Percentiles rank a stretch among this genome's conserved stretches.
Evolutionary conservation across 2,888 invertebrate genomes (phyloP).

Genomic region (Graphium colonna): DNA sequence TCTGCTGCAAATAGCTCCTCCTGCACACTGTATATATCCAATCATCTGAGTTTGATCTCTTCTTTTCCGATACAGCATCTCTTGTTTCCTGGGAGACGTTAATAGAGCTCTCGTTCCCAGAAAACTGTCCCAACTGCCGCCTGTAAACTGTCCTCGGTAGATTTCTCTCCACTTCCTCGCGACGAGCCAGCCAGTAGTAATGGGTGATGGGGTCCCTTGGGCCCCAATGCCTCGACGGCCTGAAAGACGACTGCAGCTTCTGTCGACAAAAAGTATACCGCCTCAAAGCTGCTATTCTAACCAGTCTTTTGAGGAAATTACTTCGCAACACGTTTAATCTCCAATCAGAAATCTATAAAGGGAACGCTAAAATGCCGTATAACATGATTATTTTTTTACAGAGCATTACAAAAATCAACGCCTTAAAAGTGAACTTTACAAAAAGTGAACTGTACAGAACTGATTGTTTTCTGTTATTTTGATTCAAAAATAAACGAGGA

Average conservation of each 20-base stretch:
- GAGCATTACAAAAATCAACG: too few relatives aligned
- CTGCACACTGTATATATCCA: constrained; percentile 51
- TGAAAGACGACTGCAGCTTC: constrained; percentile 65
- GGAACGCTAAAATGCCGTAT: too few relatives aligned
- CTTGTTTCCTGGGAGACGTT: constrained; percentile 27
- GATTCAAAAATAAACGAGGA: too few relatives aligned
- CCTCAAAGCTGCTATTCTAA: constrained; percentile 15
- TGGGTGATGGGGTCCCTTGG: constrained; percentile 68
- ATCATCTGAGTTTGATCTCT: constrained; percentile 60
- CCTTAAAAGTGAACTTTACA: too few relatives aligned
- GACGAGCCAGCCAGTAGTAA: constrained; percentile 63
- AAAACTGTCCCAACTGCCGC: constrained; percentile 51
- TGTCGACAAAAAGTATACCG: constrained; percentile 36
- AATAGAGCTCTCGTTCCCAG: constrained; percentile 42
- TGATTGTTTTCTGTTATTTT: too few relatives aligned
- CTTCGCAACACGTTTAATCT: too few relatives aligned
- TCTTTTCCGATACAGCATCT: constrained; percentile 33
- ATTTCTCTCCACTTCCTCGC: constrained; percentile 45
- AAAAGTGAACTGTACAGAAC: too few relatives aligned
- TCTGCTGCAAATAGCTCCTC: constrained; percentile 38
- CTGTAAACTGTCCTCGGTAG: constrained; percentile 38
- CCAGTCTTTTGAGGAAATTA: too few relatives aligned
- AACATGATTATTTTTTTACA: too few relatives aligned
- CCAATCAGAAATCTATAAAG: too few relatives aligned
- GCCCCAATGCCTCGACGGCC: constrained; percentile 67